These are phyloP conservation scores for Alcis repandata DNA, from an alignment of 2,888 invertebrate species.

Conservation along the genomic window DNA sequence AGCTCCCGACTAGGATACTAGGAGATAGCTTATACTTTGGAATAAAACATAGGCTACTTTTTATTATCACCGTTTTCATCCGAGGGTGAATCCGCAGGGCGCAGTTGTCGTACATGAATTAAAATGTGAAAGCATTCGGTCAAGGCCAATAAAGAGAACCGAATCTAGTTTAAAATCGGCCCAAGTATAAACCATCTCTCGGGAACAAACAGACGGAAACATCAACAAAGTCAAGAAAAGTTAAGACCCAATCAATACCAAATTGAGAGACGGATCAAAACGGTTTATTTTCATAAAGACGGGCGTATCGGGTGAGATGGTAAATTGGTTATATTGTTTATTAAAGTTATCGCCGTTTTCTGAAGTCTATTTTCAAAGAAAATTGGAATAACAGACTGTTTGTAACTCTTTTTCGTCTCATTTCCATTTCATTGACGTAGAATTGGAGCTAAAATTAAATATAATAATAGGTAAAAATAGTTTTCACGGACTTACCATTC, in stretches of 20 bases:
- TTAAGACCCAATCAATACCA: conserved; percentile 32
- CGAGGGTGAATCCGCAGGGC: too few relatives aligned
- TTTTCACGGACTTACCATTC: neutral
- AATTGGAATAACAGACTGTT: conserved; percentile 3
- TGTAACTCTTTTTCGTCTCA: neutral
- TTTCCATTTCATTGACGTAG: neutral
- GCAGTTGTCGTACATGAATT: too few relatives aligned
- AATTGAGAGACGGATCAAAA: conserved; percentile 30
- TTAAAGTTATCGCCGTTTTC: conserved; percentile 13
- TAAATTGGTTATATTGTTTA: conserved; percentile 17
- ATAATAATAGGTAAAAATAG: neutral
- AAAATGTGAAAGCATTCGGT: neutral
- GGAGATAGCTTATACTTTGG: too few relatives aligned
- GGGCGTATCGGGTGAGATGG: conserved; percentile 4
- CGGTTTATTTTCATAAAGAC: conserved; percentile 25
- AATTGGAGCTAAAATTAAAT: neutral
- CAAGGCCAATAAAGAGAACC: conserved; percentile 5
- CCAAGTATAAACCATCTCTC: conserved; percentile 14
- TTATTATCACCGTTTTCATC: too few relatives aligned
- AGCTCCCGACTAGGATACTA: too few relatives aligned
- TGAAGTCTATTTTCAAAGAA: conserved; percentile 5
- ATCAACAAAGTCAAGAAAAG: conserved; percentile 25
- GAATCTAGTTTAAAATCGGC: conserved; percentile 3
- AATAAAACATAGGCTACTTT: neutral
- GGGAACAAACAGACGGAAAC: conserved; percentile 19